Evolutionary conservation across 2,113 vertebrate genomes (phyloP), one percentile per base, ranked within the genome.

Genomic region (Electrona antarctica): DNA sequence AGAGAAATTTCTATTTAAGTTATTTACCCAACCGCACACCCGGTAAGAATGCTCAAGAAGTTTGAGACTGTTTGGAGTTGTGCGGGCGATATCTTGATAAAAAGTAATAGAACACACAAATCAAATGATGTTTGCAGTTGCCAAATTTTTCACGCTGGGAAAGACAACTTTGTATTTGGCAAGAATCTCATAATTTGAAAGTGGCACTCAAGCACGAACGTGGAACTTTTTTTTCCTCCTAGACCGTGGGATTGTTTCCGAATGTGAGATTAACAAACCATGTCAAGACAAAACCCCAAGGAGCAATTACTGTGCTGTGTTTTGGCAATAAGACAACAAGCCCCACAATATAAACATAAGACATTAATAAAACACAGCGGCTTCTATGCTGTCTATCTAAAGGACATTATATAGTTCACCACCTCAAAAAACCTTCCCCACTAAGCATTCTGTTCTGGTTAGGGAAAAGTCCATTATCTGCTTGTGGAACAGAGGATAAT

Each of bases 221-320:
- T 60, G 68, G 72, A 74, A 76, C 83, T 86, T 82, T 80, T 47
- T 51, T 72, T 64, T 62, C 60, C 73, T 64, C 52, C 57, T 71
- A 73, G 57, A 67, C 67, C 33, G 67, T 21, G 51, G 73, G 77
- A 67, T 29, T 10, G 71, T 78, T 72, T 56, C 51, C 8, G 70
- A 73, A 74, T 52, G 68, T 4, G 12, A 48, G 64, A 28, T 71
- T 74, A 76, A 81, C 74, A 77, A 76, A 84, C 83, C 71, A 69
- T 4, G 33, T 76, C 51, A 4, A 76, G 56, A 15, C 33, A 51
- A 21, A 79, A 77, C 76, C 85, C 79, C 79, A 59, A 51, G 70
- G 83, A 84, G 72, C 87, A 84, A 85, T 89, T 89, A 85, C 71
- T 60, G 77, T 74, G 5, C 3, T 72, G 76, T 73, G 73, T 80